These are phyloP conservation scores for Lampris incognitus DNA, from an alignment of 2,113 vertebrate genomes.

Conservation along the genomic window DNA sequence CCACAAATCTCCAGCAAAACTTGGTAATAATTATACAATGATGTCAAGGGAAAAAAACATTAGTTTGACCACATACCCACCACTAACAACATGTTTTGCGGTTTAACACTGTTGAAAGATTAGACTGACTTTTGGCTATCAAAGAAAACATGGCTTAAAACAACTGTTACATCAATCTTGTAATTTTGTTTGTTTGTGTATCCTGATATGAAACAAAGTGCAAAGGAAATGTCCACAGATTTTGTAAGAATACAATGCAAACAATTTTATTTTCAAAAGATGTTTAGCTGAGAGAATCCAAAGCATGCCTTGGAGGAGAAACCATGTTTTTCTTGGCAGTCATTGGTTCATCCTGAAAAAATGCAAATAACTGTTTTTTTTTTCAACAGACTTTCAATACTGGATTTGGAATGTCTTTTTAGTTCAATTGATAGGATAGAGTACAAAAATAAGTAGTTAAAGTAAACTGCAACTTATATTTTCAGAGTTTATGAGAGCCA, in stretches of 20 bases:
- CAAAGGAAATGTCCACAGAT: too few relatives aligned
- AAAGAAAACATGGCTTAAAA: conserved; percentile 19
- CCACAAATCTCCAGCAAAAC: conserved; percentile 41
- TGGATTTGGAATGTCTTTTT: neutral
- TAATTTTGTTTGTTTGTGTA: too few relatives aligned
- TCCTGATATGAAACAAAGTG: neutral
- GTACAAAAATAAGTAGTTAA: neutral
- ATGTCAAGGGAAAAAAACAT: conserved; percentile 49
- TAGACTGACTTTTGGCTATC: neutral
- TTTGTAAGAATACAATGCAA: too few relatives aligned
- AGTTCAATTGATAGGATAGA: neutral
- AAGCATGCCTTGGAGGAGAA: too few relatives aligned
- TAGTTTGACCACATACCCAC: conserved; percentile 42
- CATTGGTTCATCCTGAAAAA: too few relatives aligned
- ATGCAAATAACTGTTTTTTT: too few relatives aligned
- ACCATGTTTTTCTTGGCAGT: too few relatives aligned
- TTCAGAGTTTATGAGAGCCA: neutral
- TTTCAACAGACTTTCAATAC: neutral
- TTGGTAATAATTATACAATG: conserved; percentile 43
- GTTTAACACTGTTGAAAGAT: conserved; percentile 42
- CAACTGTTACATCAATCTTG: neutral
- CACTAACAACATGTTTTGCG: conserved; percentile 49
- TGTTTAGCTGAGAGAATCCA: too few relatives aligned
- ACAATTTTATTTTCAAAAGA: too few relatives aligned
- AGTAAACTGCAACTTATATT: neutral